Percentiles rank a stretch among this genome's conserved stretches.
phyloP scores from a whole-genome alignment of 2,888 invertebrate species.

The Periphyllus acericola region DNA sequence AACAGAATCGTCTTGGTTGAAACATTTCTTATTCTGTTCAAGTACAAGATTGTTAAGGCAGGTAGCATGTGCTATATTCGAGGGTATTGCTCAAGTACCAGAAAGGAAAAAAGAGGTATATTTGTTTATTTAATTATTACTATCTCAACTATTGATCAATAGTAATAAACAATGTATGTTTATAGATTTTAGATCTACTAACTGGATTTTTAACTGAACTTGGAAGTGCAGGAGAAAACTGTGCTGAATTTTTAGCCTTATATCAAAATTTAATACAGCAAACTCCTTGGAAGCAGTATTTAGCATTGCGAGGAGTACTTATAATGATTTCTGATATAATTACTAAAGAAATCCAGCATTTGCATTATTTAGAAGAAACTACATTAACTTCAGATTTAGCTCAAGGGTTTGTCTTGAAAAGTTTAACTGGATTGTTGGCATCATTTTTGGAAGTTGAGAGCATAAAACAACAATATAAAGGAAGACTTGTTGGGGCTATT shows the following conservation, averaged over 20 bases:
- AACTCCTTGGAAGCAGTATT: constrained; percentile 92
- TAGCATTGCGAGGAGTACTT: constrained; percentile 87
- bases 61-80: constrained; percentile 88
- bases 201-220: constrained; percentile 90
- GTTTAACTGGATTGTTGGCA: constrained; percentile 86
- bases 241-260: constrained; percentile 87
- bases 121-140: not conserved
- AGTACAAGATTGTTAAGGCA: constrained; percentile 89
- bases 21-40: constrained; percentile 91
- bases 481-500: constrained; percentile 86
- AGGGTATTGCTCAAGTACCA: constrained; percentile 79
- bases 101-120: constrained; percentile 76
- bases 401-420: constrained; percentile 92
- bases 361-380: constrained; percentile 90
- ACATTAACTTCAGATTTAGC: constrained; percentile 93
- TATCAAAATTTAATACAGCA: constrained; percentile 87
- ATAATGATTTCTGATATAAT: constrained; percentile 85
- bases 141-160: not conserved
- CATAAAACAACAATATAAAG: constrained; percentile 90
- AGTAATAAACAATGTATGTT: too few relatives aligned
- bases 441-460: constrained; percentile 88
- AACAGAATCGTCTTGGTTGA: constrained; percentile 84
- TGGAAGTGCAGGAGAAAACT: constrained; percentile 88
- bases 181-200: constrained; percentile 81
- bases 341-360: constrained; percentile 86